Conservation (phyloP, 2,113 vertebrate species). For the Aegithalos caudatus region DNA sequence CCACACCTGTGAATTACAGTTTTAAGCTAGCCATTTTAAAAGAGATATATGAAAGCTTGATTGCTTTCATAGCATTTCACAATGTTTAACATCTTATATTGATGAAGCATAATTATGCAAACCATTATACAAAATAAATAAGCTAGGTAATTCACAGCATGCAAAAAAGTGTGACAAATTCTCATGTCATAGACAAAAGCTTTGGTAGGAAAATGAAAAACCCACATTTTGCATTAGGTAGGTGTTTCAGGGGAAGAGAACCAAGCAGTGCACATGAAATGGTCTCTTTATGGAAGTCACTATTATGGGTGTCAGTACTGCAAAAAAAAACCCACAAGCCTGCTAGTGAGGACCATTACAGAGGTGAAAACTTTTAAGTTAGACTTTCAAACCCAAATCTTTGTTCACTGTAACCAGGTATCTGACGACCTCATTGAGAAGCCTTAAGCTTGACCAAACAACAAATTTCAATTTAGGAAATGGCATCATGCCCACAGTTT, state of each 20-base stretch:
- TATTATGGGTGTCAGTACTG: neutral
- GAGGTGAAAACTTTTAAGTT: neutral
- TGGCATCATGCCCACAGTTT: neutral
- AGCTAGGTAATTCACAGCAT: neutral
- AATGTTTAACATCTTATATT: neutral
- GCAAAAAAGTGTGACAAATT: neutral
- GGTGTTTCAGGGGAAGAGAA: neutral
- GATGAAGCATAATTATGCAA: neutral
- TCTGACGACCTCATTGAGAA: neutral
- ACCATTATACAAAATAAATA: neutral
- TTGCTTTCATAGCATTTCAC: neutral
- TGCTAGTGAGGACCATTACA: neutral
- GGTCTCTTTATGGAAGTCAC: fast-evolving
- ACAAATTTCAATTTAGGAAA: neutral
- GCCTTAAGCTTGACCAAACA: neutral
- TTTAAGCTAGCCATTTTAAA: neutral
- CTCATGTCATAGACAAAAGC: neutral
- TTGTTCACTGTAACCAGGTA: neutral
- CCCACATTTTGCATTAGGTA: neutral
- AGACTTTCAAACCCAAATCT: neutral
- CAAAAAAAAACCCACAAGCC: neutral
- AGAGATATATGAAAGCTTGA: neutral
- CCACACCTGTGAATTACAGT: neutral
- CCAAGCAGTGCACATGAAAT: fast-evolving
- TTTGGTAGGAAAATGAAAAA: neutral